Base-by-base conservation (phyloP, 2,888 invertebrate genomes). In the Sinohyriopsis cumingii region DNA sequence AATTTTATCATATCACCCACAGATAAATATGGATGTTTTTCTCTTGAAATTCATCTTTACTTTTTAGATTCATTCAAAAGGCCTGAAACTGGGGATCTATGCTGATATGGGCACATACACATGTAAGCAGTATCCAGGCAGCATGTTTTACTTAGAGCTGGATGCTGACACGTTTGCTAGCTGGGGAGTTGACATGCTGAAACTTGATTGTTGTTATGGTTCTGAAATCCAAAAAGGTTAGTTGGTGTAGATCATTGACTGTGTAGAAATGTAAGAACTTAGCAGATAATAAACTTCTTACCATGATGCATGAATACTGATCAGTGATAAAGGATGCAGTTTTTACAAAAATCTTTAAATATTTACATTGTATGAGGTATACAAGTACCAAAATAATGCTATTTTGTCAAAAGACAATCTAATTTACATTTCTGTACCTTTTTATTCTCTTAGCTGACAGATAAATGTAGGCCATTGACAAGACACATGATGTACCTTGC, bases 101-200 rank as follows among this genome's bases (percentile, higher is more conserved):
- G 97, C 97, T 88, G 98, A 99, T 90, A 97, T 95, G 90, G 99
- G 99, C 6, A 97, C 96, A 88, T 96, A 95, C 90, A 99, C 99
- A 0, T 99, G 99, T 89, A 98, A 95, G 4, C 98, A 98, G 7
- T 99, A 97, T 89, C 98, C 98, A 0, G 98, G 98, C n/a, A 95
- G 96, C 69, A 92, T 96, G 77, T 95, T 95, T 7, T 94, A 94
- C 91, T 92, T 96, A 84, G 93, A 95, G 86, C 92, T 93, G 5
- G 98, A 99, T 90, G 98, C 98, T 0, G 92, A 94, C 60, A 96
- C 96, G 0, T 98, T 99, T 90, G 97, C 97, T 0, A 93, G 95
- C 3, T 99, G 99, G 99, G 90, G 89, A 75, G 96, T 99, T 45
- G 99, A 99, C 90, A 98, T 97, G 90, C 95, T 99, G 5, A 99